phyloP scores from a whole-genome alignment of 2,888 invertebrate genomes.

The Theretra japonica region DNA sequence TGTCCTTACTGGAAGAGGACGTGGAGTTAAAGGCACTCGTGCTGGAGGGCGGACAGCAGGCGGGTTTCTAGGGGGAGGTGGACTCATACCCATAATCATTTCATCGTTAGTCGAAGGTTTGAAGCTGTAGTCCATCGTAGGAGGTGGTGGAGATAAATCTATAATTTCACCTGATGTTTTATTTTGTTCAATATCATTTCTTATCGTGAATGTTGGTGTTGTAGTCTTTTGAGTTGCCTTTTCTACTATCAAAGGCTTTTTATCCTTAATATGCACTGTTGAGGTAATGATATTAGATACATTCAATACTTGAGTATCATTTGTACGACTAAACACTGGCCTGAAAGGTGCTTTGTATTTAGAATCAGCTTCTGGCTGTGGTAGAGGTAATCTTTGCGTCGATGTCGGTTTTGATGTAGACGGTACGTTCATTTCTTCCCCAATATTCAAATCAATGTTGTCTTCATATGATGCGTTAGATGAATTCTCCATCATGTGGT shows the following conservation, averaged over 20 bases:
- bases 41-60: constrained; percentile 60
- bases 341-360: constrained; percentile 59
- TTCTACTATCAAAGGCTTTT: constrained; percentile 74
- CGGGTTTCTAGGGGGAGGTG: constrained; percentile 75
- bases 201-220: constrained; percentile 65
- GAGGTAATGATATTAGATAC: constrained; percentile 79
- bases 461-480: constrained; percentile 76
- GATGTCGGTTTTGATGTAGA: constrained; percentile 52
- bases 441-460: constrained; percentile 72
- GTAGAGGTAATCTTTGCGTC: constrained; percentile 49
- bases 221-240: constrained; percentile 63
- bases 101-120: constrained; percentile 77
- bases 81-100: constrained; percentile 84
- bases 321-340: constrained; percentile 56
- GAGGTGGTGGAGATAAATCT: constrained; percentile 81
- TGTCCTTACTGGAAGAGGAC: constrained; percentile 68
- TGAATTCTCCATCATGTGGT: constrained; percentile 73
- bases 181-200: constrained; percentile 60
- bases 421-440: constrained; percentile 68
- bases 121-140: constrained; percentile 72
- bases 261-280: constrained; percentile 75
- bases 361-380: constrained; percentile 47
- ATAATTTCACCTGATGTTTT: constrained; percentile 73
- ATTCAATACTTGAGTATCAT: constrained; percentile 57
- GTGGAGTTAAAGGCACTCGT: constrained; percentile 61